These are phyloP conservation scores for Garrulus glandarius DNA, from an alignment of 2,797 vertebrate genomes.

Conservation along the genomic window DNA sequence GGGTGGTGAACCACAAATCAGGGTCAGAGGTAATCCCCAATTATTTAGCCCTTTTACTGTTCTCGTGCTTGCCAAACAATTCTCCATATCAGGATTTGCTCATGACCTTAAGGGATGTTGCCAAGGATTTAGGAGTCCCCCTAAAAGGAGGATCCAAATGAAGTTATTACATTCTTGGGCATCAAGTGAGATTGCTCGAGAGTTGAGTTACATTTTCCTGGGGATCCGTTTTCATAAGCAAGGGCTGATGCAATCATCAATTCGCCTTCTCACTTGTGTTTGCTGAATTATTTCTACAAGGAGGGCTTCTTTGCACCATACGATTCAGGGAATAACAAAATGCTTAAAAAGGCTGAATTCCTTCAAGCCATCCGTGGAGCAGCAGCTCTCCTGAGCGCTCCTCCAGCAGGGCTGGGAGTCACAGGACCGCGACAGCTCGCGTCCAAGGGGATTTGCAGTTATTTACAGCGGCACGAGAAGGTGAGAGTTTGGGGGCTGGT, in stretches of 20 bases:
- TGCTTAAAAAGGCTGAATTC: not conserved
- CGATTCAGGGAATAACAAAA: not conserved
- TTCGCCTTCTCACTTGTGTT: not conserved
- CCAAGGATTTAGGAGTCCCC: constrained; percentile 61
- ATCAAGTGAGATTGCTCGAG: constrained; percentile 13
- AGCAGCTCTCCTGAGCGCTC: not conserved
- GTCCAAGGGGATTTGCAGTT: not conserved
- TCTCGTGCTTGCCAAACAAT: constrained; percentile 44
- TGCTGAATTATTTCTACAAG: not conserved
- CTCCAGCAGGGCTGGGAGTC: not conserved
- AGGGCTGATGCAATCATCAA: constrained; percentile 44
- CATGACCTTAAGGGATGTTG: constrained; percentile 59
- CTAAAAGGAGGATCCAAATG: constrained; percentile 46
- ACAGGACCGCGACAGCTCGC: not conserved
- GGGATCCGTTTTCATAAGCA: constrained; percentile 44
- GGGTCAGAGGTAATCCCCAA: constrained; percentile 63
- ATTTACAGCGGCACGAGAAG: not conserved
- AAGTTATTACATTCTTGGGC: constrained; percentile 37
- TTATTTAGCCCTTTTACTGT: constrained; percentile 61
- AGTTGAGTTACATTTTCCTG: constrained; percentile 45
- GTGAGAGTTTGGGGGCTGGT: not conserved
- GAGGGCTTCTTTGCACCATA: not conserved
- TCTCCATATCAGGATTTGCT: constrained; percentile 44
- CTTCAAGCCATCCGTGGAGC: not conserved
- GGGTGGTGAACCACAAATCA: constrained; percentile 49